Evolutionary conservation across 1,140 invertebrate genomes (phyloP), one percentile per base, ranked within the genome.

Genomic region (Pseudomyrmex pallidus): DNA sequence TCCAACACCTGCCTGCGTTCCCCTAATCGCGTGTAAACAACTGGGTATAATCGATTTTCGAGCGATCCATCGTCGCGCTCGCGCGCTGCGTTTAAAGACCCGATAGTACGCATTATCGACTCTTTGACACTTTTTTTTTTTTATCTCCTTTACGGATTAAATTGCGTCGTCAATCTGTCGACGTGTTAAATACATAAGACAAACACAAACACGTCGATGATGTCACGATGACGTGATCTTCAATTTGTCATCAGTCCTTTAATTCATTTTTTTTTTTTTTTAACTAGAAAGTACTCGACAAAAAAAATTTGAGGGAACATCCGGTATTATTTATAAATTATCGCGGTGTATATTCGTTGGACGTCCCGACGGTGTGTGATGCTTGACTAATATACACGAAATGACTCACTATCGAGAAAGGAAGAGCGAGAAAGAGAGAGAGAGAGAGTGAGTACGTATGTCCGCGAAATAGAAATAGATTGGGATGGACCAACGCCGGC

Each of bases 401-500:
- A 87, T 92, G 91, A 92, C 77, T 92, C 91, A 92, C 76, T 72
- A 59, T 66, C 56, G 78, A 67, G 72, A 89, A 77, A 89, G 35
- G 35, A 35, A 35, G 35, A 35, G 35, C 5, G 35, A 35, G 35
- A 35, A 35, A 35, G 7, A 35, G 35, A 35, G 35, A 35, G 5
- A 35, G 35, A 35, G 5, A 35, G 35, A 35, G 35, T 7, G 35
- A 35, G 35, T 22, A 22, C 5, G 35, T 35, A 0, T 0, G 35
- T 90, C 89, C 80, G 83, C 84, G 89, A 90, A 91, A 90, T 92
- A 91, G 91, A 92, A 92, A 92, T 92, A 92, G 91, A 91, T 86
- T 62, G 63, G 82, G 74, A 88, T 83, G 85, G 70, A 82, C 83
- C 86, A 77, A 85, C 86, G 83, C 78, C 13, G 66, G 86, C 68